A percentile compares a stretch with the other conserved stretches of the same genome.
These are phyloP conservation scores for Phalanger gymnotis DNA, from an alignment of 2,797 vertebrate genomes.

Conservation along the genomic window DNA sequence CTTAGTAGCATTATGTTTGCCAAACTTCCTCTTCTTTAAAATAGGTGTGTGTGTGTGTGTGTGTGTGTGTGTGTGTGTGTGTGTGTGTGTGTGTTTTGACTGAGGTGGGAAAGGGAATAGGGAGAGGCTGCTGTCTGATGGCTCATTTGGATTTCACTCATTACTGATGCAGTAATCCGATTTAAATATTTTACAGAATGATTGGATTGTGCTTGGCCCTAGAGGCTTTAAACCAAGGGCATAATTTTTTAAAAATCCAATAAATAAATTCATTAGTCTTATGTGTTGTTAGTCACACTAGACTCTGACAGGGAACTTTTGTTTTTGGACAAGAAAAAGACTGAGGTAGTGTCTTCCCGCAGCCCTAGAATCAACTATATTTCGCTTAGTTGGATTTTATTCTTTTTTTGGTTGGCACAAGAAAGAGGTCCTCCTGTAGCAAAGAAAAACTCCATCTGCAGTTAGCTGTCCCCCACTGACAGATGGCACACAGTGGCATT, in stretches of 20 bases:
- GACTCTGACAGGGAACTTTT: slow-evolving; percentile 29
- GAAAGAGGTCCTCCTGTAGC: slow-evolving; percentile 28
- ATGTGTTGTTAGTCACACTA: slow-evolving; percentile 47
- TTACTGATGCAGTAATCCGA: slow-evolving; percentile 6
- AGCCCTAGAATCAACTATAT: slow-evolving; percentile 64
- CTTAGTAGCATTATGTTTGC: background rate
- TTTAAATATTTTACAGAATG: slow-evolving; percentile 55
- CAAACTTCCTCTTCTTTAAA: background rate
- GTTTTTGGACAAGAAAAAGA: slow-evolving; percentile 52
- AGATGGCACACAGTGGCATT: slow-evolving; percentile 59
- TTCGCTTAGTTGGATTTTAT: slow-evolving; percentile 71
- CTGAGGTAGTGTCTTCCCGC: background rate
- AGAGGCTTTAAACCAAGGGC: slow-evolving; percentile 52
- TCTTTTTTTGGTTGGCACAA: slow-evolving; percentile 26
- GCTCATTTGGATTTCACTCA: slow-evolving; percentile 51
- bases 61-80: background rate
- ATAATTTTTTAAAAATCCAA: slow-evolving; percentile 54
- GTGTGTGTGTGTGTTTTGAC: background rate
- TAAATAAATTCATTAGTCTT: slow-evolving; percentile 56
- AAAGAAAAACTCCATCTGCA: slow-evolving; percentile 52
- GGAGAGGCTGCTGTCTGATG: background rate
- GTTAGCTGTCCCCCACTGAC: slow-evolving; percentile 42
- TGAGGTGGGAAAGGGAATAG: background rate
- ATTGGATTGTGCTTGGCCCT: slow-evolving; percentile 53
- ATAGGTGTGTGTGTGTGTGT: background rate